phyloP scores from a whole-genome alignment of 2,113 vertebrate species.

The Cynopterus brachyotis region DNA sequence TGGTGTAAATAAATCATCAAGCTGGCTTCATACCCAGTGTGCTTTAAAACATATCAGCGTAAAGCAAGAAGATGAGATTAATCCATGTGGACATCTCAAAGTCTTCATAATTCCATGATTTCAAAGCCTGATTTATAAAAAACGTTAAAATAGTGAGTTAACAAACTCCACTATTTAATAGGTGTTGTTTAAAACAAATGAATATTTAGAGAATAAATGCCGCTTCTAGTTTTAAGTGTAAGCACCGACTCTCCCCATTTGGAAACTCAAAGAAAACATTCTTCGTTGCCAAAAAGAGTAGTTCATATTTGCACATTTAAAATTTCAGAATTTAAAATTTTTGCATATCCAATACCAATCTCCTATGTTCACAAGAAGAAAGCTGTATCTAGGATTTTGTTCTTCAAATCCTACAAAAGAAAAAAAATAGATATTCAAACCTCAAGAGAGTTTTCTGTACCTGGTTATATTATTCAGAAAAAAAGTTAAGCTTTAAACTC shows the following conservation, averaged over 20 bases:
- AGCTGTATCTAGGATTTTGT: background rate
- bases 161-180: background rate
- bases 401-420: slow-evolving; percentile 51
- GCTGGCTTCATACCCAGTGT: background rate
- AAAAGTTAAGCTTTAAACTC: background rate
- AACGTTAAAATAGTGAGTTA: background rate
- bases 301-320: background rate
- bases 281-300: background rate
- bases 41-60: background rate
- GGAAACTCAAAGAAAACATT: background rate
- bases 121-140: background rate
- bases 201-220: background rate
- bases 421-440: background rate
- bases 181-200: background rate
- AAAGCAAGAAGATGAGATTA: background rate
- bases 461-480: slow-evolving; percentile 31
- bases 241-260: background rate
- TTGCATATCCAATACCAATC: background rate
- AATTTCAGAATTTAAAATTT: background rate
- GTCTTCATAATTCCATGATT: background rate
- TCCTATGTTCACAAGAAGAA: slow-evolving; percentile 6
- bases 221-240: background rate
- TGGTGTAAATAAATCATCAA: background rate
- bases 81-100: background rate
- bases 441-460: background rate